phyloP scores from a whole-genome alignment of 35 echinoderm and acorn worm genomes.

The Apostichopus japonicus region DNA sequence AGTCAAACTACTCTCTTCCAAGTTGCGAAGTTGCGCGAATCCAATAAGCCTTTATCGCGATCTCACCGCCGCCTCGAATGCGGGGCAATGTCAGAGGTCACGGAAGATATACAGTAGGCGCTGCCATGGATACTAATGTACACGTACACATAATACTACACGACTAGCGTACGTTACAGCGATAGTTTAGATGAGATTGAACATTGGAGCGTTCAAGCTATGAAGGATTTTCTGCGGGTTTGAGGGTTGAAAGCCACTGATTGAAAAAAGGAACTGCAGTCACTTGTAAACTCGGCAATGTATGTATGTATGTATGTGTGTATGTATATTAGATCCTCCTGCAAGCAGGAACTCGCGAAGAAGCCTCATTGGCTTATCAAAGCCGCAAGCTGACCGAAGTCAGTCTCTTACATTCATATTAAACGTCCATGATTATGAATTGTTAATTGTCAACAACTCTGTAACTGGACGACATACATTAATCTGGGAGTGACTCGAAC shows the following conservation, averaged over 20 bases:
- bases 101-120: background rate
- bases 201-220: slow-evolving; percentile 34
- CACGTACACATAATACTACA: background rate
- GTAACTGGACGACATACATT: no score
- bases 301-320: no score
- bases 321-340: no score
- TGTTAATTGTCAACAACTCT: no score
- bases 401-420: no score
- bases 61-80: background rate
- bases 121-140: background rate
- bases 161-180: background rate
- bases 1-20: no score
- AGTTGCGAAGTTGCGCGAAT: no score
- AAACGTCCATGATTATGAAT: no score
- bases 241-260: slow-evolving; percentile 31
- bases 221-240: slow-evolving; percentile 30
- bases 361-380: no score
- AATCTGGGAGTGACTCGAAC: no score
- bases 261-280: slow-evolving; percentile 41
- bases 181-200: slow-evolving; percentile 46
- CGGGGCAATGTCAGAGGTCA: slow-evolving; percentile 3
- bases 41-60: slow-evolving; percentile 7
- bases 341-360: no score
- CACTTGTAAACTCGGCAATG: slow-evolving; percentile 16
- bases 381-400: no score